Conservation (phyloP, 2,797 vertebrate genomes). For the Lacerta viridis region DNA sequence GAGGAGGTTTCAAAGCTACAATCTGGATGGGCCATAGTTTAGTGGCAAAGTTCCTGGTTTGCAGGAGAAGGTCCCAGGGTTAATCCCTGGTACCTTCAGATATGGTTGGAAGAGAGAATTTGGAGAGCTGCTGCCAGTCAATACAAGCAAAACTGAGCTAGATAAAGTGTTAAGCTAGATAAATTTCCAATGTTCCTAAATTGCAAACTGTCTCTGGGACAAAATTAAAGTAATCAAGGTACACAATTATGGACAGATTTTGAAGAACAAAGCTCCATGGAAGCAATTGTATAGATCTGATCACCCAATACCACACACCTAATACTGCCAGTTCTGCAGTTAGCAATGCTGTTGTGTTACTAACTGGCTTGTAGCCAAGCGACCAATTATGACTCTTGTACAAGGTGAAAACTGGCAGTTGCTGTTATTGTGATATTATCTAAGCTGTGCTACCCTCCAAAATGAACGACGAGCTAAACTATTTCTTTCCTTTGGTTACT, state of each 20-base stretch:
- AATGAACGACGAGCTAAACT: not conserved
- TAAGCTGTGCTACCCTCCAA: not conserved
- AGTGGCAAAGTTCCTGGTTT: not conserved
- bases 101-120: not conserved
- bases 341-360: constrained; percentile 5
- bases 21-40: not conserved
- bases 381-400: not conserved
- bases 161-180: not conserved
- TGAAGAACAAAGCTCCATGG: constrained; percentile 1
- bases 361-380: not conserved
- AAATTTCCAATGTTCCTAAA: not conserved
- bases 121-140: too few relatives aligned
- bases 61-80: not conserved
- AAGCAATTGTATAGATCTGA: constrained; percentile 27
- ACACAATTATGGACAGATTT: constrained; percentile 4
- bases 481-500: not conserved
- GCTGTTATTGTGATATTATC: not conserved
- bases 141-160: not conserved
- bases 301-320: not conserved
- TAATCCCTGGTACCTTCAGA: not conserved
- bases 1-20: not conserved
- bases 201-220: not conserved
- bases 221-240: not conserved
- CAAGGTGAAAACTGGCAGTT: constrained; percentile 12
- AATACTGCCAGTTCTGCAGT: not conserved